These are phyloP conservation scores for Pterocles orientalis DNA, from an alignment of 2,113 vertebrate species.

Conservation along the genomic window DNA sequence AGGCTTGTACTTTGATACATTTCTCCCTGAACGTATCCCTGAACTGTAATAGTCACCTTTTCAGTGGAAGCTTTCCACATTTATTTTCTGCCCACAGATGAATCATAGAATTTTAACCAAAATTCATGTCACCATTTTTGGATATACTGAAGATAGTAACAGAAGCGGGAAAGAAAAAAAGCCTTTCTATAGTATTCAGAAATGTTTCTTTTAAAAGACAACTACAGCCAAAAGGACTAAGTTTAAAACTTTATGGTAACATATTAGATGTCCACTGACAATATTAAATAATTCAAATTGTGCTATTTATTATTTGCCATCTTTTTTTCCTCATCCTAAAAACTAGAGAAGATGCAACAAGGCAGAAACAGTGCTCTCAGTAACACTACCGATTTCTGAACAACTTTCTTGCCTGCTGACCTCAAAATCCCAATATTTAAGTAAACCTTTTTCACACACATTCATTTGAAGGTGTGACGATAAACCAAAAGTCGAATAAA, in stretches of 20 bases:
- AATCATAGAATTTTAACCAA: conserved; percentile 39
- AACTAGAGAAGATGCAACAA: not conserved
- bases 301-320: not conserved
- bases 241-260: not conserved
- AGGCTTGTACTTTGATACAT: not conserved
- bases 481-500: not conserved
- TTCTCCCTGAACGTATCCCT: not conserved
- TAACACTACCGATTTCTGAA: not conserved
- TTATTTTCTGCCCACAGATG: conserved; percentile 39
- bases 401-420: not conserved
- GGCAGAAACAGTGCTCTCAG: not conserved
- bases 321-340: not conserved
- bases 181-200: not conserved
- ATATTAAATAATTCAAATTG: not conserved
- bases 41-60: not conserved
- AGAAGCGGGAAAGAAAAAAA: not conserved
- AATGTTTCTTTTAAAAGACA: not conserved
- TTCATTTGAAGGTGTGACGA: not conserved
- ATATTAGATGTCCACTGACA: not conserved
- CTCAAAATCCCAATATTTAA: not conserved
- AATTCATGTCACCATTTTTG: conserved; percentile 19
- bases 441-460: not conserved
- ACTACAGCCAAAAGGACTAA: not conserved
- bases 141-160: not conserved
- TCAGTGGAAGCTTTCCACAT: not conserved